These are phyloP conservation scores for Psittacus erithacus DNA, from an alignment of 2,113 vertebrate genomes.

Conservation along the genomic window DNA sequence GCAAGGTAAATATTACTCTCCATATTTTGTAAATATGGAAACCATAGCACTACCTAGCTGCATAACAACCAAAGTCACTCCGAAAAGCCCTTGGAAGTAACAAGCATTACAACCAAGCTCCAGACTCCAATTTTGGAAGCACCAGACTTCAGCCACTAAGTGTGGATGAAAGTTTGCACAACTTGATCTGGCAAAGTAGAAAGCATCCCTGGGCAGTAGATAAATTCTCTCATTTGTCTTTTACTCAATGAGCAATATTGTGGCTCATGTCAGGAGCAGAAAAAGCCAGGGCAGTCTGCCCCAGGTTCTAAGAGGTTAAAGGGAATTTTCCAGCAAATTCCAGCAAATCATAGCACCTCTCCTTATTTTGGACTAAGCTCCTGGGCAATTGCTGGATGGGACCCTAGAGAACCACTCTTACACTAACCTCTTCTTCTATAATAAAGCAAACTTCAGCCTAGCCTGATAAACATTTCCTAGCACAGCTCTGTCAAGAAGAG, in stretches of 20 bases:
- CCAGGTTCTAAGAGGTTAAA: background rate
- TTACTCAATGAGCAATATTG: background rate
- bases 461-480: background rate
- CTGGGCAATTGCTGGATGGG: background rate
- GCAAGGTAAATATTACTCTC: background rate
- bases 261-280: background rate
- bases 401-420: background rate
- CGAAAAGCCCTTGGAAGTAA: background rate
- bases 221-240: background rate
- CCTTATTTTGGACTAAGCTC: background rate
- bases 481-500: background rate
- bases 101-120: background rate
- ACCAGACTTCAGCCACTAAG: background rate
- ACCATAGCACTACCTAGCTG: background rate
- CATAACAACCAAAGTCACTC: background rate
- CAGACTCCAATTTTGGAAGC: background rate
- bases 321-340: background rate
- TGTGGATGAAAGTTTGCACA: background rate
- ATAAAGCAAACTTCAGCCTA: background rate
- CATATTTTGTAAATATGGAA: background rate
- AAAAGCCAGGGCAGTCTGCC: background rate
- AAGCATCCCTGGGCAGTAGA: background rate
- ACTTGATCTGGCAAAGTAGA: background rate
- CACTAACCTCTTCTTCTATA: background rate
- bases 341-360: background rate